A percentile compares a stretch with the other conserved stretches of the same genome.
Conservation (phyloP, 2,888 invertebrate genomes). For the Pyralis farinalis region DNA sequence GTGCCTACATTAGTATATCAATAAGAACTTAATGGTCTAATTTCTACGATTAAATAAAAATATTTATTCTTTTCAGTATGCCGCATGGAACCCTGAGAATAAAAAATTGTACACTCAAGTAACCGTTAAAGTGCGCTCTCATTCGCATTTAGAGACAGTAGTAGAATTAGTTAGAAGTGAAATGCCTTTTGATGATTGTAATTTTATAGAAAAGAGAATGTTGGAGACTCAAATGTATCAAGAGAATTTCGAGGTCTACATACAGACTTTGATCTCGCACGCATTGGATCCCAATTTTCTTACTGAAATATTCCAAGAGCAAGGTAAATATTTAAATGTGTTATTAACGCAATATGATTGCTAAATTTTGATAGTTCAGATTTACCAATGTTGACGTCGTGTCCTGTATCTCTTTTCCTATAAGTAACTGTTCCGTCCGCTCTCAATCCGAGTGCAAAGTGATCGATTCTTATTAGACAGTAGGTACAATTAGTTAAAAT, state of each 20-base stretch:
- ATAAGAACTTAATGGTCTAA: no score
- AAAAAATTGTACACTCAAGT: conserved; percentile 90
- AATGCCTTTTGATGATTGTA: conserved; percentile 84
- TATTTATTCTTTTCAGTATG: conserved; percentile 82
- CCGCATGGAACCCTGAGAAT: conserved; percentile 91
- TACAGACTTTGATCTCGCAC: conserved; percentile 94
- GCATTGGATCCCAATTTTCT: conserved; percentile 94
- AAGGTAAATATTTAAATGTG: conserved; percentile 84
- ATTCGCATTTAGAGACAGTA: conserved; percentile 88
- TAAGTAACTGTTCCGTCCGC: no score
- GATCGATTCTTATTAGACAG: no score
- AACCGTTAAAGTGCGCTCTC: conserved; percentile 87
- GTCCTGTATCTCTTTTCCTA: no score
- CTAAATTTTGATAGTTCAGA: no score
- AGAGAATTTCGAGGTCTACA: conserved; percentile 94
- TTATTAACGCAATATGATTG: no score
- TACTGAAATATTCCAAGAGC: conserved; percentile 93
- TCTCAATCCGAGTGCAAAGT: no score
- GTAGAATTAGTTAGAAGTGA: conserved; percentile 90
- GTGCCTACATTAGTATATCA: conserved; percentile 18
- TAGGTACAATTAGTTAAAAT: no score
- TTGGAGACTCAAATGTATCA: conserved; percentile 88
- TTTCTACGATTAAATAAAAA: no score
- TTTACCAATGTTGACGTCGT: no score
- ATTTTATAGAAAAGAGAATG: conserved; percentile 88